Percentiles rank a stretch among this genome's conserved stretches.
These are phyloP conservation scores for Hanleya hanleyi DNA, from an alignment of 2,888 invertebrate species.

Conservation along the genomic window DNA sequence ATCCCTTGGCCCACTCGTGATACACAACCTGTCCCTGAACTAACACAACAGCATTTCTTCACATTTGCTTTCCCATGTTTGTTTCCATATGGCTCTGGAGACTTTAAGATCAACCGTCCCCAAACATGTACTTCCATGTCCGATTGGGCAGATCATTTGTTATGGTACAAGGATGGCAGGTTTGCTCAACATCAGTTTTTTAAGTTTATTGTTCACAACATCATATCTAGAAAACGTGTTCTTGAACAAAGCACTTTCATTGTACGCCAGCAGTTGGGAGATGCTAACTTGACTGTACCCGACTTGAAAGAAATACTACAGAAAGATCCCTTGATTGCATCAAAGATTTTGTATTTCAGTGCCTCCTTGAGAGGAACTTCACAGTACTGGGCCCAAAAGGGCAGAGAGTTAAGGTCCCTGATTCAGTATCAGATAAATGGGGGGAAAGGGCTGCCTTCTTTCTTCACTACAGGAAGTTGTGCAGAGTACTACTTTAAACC, in stretches of 20 bases:
- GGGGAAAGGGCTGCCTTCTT: conserved; percentile 33
- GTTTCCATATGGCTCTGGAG: conserved; percentile 17
- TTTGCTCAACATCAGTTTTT: conserved; percentile 20
- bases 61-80: conserved; percentile 29
- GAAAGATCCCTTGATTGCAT: not conserved
- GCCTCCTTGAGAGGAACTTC: conserved; percentile 15
- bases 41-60: conserved; percentile 11
- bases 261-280: conserved; percentile 6
- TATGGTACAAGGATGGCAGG: conserved; percentile 19
- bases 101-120: conserved; percentile 15
- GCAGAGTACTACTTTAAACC: conserved; percentile 48
- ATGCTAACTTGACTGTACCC: not conserved
- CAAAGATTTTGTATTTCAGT: conserved; percentile 28
- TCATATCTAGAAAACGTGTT: conserved; percentile 6
- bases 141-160: conserved; percentile 8
- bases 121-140: conserved; percentile 1
- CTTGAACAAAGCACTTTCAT: not conserved
- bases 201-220: conserved; percentile 17
- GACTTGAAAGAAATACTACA: conserved; percentile 11
- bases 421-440: conserved; percentile 25
- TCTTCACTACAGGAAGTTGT: conserved; percentile 47
- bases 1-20: conserved; percentile 32
- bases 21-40: conserved; percentile 7
- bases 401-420: conserved; percentile 16
- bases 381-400: conserved; percentile 24